Evolutionary conservation across 2,888 invertebrate species (phyloP).

Genomic region (Eurytoma californica): DNA sequence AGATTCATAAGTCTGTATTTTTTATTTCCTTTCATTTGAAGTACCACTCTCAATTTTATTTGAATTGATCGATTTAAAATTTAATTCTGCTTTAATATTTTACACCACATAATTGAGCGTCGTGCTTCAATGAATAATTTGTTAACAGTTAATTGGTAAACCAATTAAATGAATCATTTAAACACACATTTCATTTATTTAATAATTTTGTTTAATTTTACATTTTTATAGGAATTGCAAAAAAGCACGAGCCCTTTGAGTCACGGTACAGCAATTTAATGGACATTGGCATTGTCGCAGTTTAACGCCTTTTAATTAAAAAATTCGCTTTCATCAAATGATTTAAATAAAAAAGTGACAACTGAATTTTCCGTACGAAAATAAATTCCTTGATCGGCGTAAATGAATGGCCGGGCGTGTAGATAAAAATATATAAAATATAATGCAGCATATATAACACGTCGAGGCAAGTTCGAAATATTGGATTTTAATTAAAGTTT

Average conservation of each 20-base stretch:
- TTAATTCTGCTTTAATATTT: too few relatives aligned
- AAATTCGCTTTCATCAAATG: too few relatives aligned
- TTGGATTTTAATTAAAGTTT: not conserved
- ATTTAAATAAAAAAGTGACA: not conserved
- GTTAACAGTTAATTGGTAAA: not conserved
- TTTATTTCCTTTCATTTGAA: not conserved
- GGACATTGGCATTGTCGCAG: too few relatives aligned
- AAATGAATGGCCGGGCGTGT: too few relatives aligned
- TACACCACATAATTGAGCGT: not conserved
- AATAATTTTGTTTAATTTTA: constrained; percentile 13
- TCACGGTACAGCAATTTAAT: not conserved
- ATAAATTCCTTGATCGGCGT: too few relatives aligned
- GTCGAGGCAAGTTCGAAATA: not conserved
- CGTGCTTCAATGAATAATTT: not conserved
- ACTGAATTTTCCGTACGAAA: too few relatives aligned
- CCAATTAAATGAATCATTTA: not conserved
- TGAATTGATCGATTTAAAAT: not conserved
- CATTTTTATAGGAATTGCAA: constrained; percentile 26
- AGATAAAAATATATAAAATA: not conserved
- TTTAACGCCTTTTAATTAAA: too few relatives aligned
- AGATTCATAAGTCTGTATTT: too few relatives aligned
- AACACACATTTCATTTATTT: not conserved
- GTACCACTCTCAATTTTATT: not conserved
- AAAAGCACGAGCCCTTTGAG: constrained; percentile 6
- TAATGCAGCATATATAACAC: too few relatives aligned